Evolutionary conservation across 2,888 invertebrate species (phyloP), one percentile per base, ranked within the genome.

Genomic region (Brachypterus glaber): DNA sequence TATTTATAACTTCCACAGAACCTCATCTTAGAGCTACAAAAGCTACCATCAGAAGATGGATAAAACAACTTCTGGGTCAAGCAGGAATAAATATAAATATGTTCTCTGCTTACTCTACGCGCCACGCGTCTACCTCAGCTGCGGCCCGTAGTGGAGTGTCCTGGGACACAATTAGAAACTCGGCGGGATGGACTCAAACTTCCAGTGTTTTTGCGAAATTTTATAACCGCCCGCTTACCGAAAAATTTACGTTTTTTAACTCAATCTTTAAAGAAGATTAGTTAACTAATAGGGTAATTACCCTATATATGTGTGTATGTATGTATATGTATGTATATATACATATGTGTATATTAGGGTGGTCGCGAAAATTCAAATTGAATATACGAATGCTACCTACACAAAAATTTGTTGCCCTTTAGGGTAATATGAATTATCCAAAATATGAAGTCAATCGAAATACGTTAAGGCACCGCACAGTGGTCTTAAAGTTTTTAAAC

Each of bases 171-270:
- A 24, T 24, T n/a, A 24, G 24, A n/a, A n/a, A 7, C n/a, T 8
- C 24, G 8, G 24, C 24, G n/a, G 24, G 24, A 7, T 24, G 24
- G 24, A 8, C 24, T 8, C 7, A n/a, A 8, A 24, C 24, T 24
- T 24, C 24, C 24, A 24, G 24, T 24, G n/a, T n/a, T n/a, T 24
- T 24, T 24, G 24, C 24, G 7, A 24, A 24, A n/a, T 24, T 24
- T 24, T 24, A 24, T 24, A 24, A 24, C n/a, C 24, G 24, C 8
- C 24, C 24, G n/a, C 7, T 24, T n/a, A 24, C n/a, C 7, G 24
- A 24, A 8, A 24, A n/a, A 24, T 7, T 8, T n/a, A n/a, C 7
- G 24, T 24, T 24, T 24, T 8, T 24, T 8, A 24, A 24, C n/a
- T 24, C 24, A 24, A 24, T 24, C n/a, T 24, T 24, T 24, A 24